Conservation (phyloP, 2,888 invertebrate genomes). For the Catocala nupta region DNA sequence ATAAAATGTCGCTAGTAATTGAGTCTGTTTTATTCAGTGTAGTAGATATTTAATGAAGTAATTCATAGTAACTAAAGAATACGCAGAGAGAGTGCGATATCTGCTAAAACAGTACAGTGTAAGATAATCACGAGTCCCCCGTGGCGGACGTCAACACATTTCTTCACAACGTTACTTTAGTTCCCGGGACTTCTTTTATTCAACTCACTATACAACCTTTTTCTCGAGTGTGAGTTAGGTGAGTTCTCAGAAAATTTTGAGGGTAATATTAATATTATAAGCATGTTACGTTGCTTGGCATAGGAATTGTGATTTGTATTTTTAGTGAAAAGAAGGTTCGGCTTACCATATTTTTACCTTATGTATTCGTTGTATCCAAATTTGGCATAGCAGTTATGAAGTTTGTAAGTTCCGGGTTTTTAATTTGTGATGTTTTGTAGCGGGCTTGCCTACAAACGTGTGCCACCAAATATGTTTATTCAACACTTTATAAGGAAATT, state of each 20-base stretch:
- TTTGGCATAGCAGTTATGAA: too few relatives aligned
- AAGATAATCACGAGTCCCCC: constrained; percentile 52
- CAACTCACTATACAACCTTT: constrained; percentile 43
- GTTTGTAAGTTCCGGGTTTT: too few relatives aligned
- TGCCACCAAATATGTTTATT: too few relatives aligned
- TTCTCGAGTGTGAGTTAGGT: constrained; percentile 24
- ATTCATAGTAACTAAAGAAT: constrained; percentile 16
- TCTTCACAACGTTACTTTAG: constrained; percentile 46
- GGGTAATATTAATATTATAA: constrained; percentile 3
- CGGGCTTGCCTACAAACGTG: too few relatives aligned
- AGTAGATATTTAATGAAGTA: constrained; percentile 27
- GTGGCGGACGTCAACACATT: constrained; percentile 53
- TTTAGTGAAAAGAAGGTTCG: too few relatives aligned
- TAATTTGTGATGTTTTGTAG: too few relatives aligned
- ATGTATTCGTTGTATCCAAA: too few relatives aligned
- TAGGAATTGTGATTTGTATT: too few relatives aligned
- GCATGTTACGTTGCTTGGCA: background rate
- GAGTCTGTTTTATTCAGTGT: background rate
- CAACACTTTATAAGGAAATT: too few relatives aligned
- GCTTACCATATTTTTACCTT: too few relatives aligned
- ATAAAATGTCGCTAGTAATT: too few relatives aligned
- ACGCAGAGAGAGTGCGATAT: constrained; percentile 37
- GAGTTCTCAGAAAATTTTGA: background rate
- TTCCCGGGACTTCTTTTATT: constrained; percentile 51
- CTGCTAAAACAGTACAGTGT: constrained; percentile 28